Percentiles rank a stretch among this genome's conserved stretches.
These are phyloP conservation scores for Drosophila ambigua DNA, from an alignment of 1,140 invertebrate species.

Conservation along the genomic window DNA sequence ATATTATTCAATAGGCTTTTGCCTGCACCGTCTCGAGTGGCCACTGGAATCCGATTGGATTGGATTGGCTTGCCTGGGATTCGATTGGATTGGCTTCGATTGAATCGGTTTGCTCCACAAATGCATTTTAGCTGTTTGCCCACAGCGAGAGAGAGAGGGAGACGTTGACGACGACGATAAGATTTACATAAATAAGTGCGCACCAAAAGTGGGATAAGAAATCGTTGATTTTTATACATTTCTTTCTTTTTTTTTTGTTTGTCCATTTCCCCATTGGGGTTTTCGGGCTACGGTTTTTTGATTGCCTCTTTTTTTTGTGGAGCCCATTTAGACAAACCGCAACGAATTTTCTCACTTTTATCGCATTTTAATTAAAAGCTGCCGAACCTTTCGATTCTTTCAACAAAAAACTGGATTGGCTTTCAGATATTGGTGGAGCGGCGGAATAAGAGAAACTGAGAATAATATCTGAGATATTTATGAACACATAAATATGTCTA, in stretches of 20 bases:
- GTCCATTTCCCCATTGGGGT: conserved; percentile 20
- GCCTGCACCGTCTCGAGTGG: conserved; percentile 46
- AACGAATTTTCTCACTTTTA: conserved; percentile 67
- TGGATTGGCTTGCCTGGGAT: conserved; percentile 52
- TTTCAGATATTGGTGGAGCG: conserved; percentile 6
- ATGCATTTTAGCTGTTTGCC: conserved; percentile 72
- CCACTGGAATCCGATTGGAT: conserved; percentile 38
- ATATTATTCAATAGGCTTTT: conserved; percentile 77
- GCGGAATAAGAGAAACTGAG: conserved; percentile 15
- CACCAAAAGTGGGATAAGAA: conserved; percentile 61
- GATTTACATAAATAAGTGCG: conserved; percentile 80
- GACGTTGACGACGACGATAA: conserved; percentile 43
- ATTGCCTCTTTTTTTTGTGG: conserved; percentile 47
- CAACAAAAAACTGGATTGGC: conserved; percentile 41
- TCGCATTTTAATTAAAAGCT: conserved; percentile 76
- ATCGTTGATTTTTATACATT: conserved; percentile 45
- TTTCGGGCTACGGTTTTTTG: conserved; percentile 37
- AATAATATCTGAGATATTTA: conserved; percentile 72
- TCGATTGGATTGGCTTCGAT: conserved; percentile 28
- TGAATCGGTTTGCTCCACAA: conserved; percentile 44
- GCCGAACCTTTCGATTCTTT: conserved; percentile 49
- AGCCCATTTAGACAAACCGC: conserved; percentile 64
- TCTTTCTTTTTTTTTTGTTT: conserved; percentile 10
- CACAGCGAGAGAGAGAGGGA: conserved; percentile 19
- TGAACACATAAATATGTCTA: conserved; percentile 78